These are phyloP conservation scores for Agonopterix heracliana DNA, from an alignment of 2,888 invertebrate species.

Conservation along the genomic window DNA sequence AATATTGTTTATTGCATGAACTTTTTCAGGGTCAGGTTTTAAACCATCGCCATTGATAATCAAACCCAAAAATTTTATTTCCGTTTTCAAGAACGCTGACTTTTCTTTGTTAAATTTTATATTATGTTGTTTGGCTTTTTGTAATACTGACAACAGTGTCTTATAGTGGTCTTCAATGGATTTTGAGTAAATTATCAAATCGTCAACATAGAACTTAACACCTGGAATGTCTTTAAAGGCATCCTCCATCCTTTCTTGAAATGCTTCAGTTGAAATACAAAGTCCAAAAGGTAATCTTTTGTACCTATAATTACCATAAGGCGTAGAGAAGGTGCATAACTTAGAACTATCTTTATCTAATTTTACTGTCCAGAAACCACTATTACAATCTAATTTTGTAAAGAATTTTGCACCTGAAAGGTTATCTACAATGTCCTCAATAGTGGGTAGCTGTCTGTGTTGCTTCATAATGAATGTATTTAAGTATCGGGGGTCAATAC, in stretches of 20 bases:
- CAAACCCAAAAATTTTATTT: neutral
- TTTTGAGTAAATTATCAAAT: neutral
- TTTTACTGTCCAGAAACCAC: constrained; percentile 7
- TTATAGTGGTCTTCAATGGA: neutral
- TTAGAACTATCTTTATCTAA: constrained; percentile 6
- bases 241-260: constrained; percentile 1
- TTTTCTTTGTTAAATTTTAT: neutral
- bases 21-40: neutral
- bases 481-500: constrained; percentile 3
- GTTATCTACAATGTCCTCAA: constrained; percentile 8
- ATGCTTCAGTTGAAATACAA: constrained; percentile 1
- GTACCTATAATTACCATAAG: constrained; percentile 3
- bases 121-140: neutral
- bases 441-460: constrained; percentile 7
- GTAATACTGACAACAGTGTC: neutral
- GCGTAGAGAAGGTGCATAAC: constrained; percentile 7
- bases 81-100: neutral
- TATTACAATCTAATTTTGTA: constrained; percentile 9
- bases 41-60: neutral
- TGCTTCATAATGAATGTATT: constrained; percentile 2
- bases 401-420: constrained; percentile 8
- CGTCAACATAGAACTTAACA: neutral
- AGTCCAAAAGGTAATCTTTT: constrained; percentile 2
- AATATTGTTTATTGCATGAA: neutral
- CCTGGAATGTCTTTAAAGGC: constrained; percentile 1